Percentiles rank a stretch among this genome's conserved stretches.
Conservation (phyloP, 2,888 invertebrate genomes). For the Monoplex corrugatus region DNA sequence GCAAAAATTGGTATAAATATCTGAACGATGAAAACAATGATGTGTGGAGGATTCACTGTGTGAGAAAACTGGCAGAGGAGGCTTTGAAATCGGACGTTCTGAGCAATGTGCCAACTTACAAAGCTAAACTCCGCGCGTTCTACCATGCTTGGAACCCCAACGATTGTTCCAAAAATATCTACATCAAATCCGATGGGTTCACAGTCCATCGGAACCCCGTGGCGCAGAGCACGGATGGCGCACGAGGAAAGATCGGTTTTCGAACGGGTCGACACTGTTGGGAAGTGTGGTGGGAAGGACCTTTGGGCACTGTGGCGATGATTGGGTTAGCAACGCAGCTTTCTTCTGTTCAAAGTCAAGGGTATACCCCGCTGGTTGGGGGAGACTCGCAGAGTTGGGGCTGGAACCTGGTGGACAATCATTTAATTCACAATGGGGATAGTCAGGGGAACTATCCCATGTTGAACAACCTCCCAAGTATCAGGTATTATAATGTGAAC, state of each 20-base stretch:
- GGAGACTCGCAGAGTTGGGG: slow-evolving; percentile 99
- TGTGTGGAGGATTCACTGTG: slow-evolving; percentile 95
- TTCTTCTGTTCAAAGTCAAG: slow-evolving; percentile 95
- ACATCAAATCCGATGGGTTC: slow-evolving; percentile 97
- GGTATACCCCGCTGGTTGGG: slow-evolving; percentile 96
- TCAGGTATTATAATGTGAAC: slow-evolving; percentile 86
- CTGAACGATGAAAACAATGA: slow-evolving; percentile 96
- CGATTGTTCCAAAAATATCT: slow-evolving; percentile 98
- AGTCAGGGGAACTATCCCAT: slow-evolving; percentile 96
- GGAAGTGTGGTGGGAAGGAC: slow-evolving; percentile 99
- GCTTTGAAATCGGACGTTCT: slow-evolving; percentile 94
- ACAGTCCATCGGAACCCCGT: slow-evolving; percentile 98
- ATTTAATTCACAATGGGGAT: slow-evolving; percentile 97
- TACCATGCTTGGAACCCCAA: slow-evolving; percentile 98
- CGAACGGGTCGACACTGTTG: slow-evolving; percentile 96
- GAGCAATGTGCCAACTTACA: slow-evolving; percentile 93
- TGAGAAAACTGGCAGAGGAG: slow-evolving; percentile 92
- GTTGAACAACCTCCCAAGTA: slow-evolving; percentile 97
- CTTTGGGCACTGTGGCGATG: slow-evolving; percentile 98
- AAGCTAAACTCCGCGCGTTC: slow-evolving; percentile 93
- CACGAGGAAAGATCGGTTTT: slow-evolving; percentile 92
- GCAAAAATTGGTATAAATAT: slow-evolving; percentile 95
- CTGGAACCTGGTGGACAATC: slow-evolving; percentile 99
- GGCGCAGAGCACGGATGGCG: slow-evolving; percentile 98
- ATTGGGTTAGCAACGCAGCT: slow-evolving; percentile 88